Evolutionary conservation across 2,797 vertebrate species (phyloP), one percentile per base, ranked within the genome.

Genomic region (Diglossa cyanea): DNA sequence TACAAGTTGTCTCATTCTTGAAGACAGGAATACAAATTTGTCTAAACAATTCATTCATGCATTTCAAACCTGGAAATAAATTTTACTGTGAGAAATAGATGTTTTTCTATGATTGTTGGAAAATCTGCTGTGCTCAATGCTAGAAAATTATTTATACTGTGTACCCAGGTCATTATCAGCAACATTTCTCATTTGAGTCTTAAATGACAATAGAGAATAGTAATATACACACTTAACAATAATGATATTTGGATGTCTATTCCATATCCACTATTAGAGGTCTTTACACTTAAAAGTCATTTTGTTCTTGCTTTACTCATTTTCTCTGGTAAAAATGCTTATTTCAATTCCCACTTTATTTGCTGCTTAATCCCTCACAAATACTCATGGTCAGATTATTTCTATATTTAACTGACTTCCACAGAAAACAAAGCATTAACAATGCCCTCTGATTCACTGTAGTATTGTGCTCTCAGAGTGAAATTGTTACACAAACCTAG

Each of bases 11-110:
- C 30, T 84, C 58, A 84, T 28, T 78, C 78, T 68, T 11, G 21
- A 62, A 72, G 6, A 50, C 0, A 0, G 24, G 7, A 75, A 75
- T 26, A 82, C 4, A 78, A 89, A 87, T 13, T 48, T 67, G 23
- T 61, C 11, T 8, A 63, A 91, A 68, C 35, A 33, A 45, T 25
- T 33, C 0, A 0, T 51, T 60, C 21, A 33, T 63, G 20, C 4
- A 17, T 78, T 83, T 94, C 55, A 88, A 86, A 74, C 14, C 10
- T 45, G 21, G 31, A 90, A 91, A 74, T 53, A 84, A 92, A 57
- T 88, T 74, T 81, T 91, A 45, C 28, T 42, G 4, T 2, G 30
- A 72, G 50, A 48, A 48, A 48, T 9, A 78, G 12, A 54, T 0
- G 0, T 15, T 58, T 63, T 91, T 48, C 14, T 58, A 17, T 57